Evolutionary conservation across 2,888 invertebrate genomes (phyloP).

Genomic region (Athalia cordata): DNA sequence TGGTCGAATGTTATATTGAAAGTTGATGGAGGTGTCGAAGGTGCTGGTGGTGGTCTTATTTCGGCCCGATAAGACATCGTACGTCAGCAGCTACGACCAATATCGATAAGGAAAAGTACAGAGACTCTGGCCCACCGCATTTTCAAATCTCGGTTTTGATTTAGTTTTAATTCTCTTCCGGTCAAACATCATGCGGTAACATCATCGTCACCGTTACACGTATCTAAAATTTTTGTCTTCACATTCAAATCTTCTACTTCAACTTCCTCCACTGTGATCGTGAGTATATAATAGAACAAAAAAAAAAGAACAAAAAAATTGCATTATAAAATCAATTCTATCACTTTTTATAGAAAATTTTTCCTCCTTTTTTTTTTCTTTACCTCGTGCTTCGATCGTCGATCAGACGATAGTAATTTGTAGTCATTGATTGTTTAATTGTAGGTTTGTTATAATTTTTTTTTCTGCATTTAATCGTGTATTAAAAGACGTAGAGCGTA

Average conservation of each 20-base stretch:
- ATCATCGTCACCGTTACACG: neutral
- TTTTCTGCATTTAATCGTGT: no score
- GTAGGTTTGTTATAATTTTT: no score
- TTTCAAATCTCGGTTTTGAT: slow-evolving; percentile 39
- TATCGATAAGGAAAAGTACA: neutral
- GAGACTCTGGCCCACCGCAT: no score
- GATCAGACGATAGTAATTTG: no score
- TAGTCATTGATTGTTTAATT: no score
- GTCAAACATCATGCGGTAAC: slow-evolving; percentile 20
- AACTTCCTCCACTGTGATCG: no score
- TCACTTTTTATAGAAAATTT: no score
- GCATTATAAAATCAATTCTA: neutral
- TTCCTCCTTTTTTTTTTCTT: no score
- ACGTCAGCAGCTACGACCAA: neutral
- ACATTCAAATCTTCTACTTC: neutral
- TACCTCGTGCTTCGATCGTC: no score
- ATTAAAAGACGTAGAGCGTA: no score
- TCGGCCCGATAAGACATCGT: no score
- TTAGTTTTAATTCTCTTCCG: slow-evolving; percentile 39
- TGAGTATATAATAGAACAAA: neutral
- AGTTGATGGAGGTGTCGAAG: neutral
- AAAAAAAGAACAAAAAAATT: neutral
- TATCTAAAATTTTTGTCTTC: neutral
- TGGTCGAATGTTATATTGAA: neutral
- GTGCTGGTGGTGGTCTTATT: neutral